phyloP scores from a whole-genome alignment of 2,888 invertebrate species.

The Lordiphosa andalusiaca region DNA sequence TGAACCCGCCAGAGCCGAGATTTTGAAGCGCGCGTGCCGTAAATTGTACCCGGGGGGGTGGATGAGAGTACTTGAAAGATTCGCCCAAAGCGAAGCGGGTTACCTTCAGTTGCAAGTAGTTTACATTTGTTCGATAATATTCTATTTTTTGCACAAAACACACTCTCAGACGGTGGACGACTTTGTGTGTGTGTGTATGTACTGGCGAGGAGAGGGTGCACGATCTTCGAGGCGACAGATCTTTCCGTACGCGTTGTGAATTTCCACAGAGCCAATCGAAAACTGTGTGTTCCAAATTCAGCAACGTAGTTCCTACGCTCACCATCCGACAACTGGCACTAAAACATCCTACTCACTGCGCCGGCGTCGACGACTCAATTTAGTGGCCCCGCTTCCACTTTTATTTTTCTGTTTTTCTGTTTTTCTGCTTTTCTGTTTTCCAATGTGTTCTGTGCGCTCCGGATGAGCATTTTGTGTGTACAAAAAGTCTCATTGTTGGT shows the following conservation, averaged over 20 bases:
- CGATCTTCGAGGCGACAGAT: conserved; percentile 22
- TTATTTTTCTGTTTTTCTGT: conserved; percentile 35
- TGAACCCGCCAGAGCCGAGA: conserved; percentile 2
- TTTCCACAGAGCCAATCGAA: conserved; percentile 50
- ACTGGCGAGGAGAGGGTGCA: not conserved
- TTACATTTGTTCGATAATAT: conserved; percentile 24
- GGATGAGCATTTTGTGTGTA: conserved; percentile 1
- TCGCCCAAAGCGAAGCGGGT: not conserved
- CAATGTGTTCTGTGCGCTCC: conserved; percentile 28
- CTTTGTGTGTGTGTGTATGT: not conserved
- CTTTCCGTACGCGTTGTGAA: conserved; percentile 38
- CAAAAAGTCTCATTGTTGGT: conserved; percentile 37
- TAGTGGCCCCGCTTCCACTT: conserved; percentile 55
- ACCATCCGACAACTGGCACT: conserved; percentile 19
- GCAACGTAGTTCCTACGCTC: conserved; percentile 52
- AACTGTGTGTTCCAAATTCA: conserved; percentile 60
- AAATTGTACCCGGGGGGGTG: conserved; percentile 22
- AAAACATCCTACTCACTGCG: conserved; percentile 58
- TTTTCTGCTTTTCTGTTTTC: conserved; percentile 51
- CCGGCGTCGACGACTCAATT: conserved; percentile 62
- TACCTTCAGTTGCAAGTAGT: conserved; percentile 42
- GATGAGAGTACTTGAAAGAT: not conserved
- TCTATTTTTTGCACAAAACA: conserved; percentile 69
- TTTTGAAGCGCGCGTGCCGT: conserved; percentile 55
- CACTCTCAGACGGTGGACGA: not conserved